Evolutionary conservation across 2,888 invertebrate genomes (phyloP).

Genomic region (Drosophila pegasa): DNA sequence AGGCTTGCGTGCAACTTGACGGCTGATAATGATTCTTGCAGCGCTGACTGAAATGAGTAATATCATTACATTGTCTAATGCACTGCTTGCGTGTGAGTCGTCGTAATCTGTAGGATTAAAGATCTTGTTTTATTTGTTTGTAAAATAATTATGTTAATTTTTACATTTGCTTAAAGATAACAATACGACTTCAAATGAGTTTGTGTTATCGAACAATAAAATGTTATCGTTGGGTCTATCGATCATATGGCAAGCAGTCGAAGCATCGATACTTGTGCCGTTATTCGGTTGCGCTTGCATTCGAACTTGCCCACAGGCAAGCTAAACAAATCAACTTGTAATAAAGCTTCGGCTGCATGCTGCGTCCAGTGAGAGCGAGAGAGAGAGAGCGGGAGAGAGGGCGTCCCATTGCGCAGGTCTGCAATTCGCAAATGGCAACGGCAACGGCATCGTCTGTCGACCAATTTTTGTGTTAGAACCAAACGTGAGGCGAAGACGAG

Average conservation of each 20-base stretch:
- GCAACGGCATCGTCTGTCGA: constrained; percentile 28
- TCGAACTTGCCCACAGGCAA: not conserved
- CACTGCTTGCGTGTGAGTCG: not conserved
- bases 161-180: not conserved
- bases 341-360: too few species aligned
- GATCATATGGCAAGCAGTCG: not conserved
- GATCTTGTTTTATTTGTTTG: too few species aligned
- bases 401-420: constrained; percentile 46
- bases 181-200: not conserved
- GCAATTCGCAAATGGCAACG: constrained; percentile 25
- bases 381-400: too few species aligned
- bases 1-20: constrained; percentile 1
- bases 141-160: not conserved
- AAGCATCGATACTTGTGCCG: constrained; percentile 3
- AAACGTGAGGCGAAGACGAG: constrained; percentile 63
- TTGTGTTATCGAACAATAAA: not conserved
- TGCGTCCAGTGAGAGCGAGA: too few species aligned
- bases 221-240: not conserved
- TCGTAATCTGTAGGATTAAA: not conserved
- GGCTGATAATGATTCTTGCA: constrained; percentile 7
- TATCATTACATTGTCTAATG: not conserved
- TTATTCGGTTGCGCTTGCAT: not conserved
- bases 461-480: constrained; percentile 49
- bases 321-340: constrained; percentile 9
- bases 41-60: constrained; percentile 11